A percentile compares a stretch with the other conserved stretches of the same genome.
phyloP scores from a whole-genome alignment of 2,888 invertebrate species.

The Nemotelus pantherinus region DNA sequence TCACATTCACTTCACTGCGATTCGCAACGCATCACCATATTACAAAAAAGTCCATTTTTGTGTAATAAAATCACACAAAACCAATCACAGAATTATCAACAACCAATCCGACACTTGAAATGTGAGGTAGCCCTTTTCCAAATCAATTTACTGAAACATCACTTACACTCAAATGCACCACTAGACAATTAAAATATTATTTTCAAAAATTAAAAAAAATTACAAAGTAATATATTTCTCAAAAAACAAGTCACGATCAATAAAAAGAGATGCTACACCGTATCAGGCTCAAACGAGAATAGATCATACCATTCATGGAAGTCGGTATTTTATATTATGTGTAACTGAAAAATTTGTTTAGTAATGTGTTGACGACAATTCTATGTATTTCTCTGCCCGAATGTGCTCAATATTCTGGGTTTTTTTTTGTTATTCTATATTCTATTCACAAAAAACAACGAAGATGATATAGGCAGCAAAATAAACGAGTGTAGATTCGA shows the following conservation, averaged over 20 bases:
- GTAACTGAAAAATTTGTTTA: constrained; percentile 6
- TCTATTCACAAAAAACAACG: no score
- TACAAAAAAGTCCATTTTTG: no score
- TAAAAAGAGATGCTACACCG: constrained; percentile 6
- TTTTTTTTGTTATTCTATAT: no score
- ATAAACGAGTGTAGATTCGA: no score
- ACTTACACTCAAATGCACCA: constrained; percentile 10
- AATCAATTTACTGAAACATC: neutral
- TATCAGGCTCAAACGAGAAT: constrained; percentile 9
- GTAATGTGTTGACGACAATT: constrained; percentile 30
- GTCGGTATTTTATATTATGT: constrained; percentile 27
- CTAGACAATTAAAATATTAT: neutral
- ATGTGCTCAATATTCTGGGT: no score
- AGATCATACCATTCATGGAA: neutral
- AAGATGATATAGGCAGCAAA: no score
- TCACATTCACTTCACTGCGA: no score
- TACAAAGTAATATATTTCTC: neutral
- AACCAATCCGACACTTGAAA: neutral
- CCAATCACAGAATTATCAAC: no score
- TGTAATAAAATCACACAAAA: no score
- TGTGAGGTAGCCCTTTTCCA: neutral
- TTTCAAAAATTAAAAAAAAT: neutral
- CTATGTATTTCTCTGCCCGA: no score
- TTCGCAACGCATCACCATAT: no score
- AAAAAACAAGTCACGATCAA: neutral